Evolutionary conservation across 2,888 invertebrate genomes (phyloP), one percentile per base, ranked within the genome.

Genomic region (Aphidius colemani): DNA sequence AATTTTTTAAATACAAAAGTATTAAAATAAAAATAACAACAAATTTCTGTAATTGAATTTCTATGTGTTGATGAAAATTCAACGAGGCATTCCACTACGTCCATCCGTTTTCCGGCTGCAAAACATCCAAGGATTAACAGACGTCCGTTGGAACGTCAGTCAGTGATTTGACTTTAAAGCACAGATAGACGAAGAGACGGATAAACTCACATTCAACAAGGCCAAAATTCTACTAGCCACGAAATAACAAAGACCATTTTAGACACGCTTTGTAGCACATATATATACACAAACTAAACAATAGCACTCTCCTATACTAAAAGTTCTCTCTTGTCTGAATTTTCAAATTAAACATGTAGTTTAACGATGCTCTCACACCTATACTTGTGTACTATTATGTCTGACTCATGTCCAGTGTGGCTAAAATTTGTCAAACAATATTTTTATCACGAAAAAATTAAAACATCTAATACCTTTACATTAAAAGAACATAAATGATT

Each of bases 261-360:
- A 70, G 70, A 69, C 70, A 49, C 72, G 73, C 74, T 76, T 76
- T 74, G 71, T 74, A 72, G 65, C 69, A 60, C 41, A 70, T 70
- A 70, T 64, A 55, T 18, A 11, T 18, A 18, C 2, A 10, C 68
- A 67, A n/a, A n/a, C 70, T 18, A 18, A 66, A 75, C 74, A 77
- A 74, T 73, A 71, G 71, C 63, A 70, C 58, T 11, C 55, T 11
- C 41, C 45, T 53, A 48, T 65, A 43, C 30, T 30, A 30, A 30
- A 50, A 50, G 48, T 53, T 53, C 66, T 67, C 68, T 66, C 68
- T 68, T 67, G 72, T 74, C 72, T 71, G 70, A 71, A 70, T 72
- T 73, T 70, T 70, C 71, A 73, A 76, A 77, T 77, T 76, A 76
- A 77, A 77, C 73, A 71, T 75, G 70, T 74, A 74, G 72, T 73